Evolutionary conservation across 2,113 vertebrate genomes (phyloP), one percentile per base, ranked within the genome.

Genomic region (Leptocoma aspasia): DNA sequence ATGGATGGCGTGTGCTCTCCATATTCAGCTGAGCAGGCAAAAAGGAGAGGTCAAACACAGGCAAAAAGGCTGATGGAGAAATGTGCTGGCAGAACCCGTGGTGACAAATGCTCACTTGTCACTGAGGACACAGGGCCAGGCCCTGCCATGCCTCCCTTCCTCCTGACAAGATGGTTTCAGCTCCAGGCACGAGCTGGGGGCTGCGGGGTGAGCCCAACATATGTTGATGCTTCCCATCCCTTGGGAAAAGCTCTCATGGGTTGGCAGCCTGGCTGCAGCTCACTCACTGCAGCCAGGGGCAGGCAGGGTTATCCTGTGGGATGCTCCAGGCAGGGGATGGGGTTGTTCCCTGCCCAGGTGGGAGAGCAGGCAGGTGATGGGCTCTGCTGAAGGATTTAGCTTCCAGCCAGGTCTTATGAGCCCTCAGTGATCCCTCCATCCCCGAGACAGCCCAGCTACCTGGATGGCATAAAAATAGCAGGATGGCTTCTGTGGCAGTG

Each of bases 81-180:
- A 75, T 1, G 18, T 11, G 61, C 65, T 28, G 66, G 86, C 44
- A 76, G 21, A 49, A n/a, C 63, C 37, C 0, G 3, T 0, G 4
- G 61, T 2, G 49, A 60, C 84, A 89, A 60, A 33, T 0, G 0
- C 50, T 60, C 22, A 1, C 47, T 24, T 37, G 20, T 47, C 75
- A 65, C 64, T 0, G 1, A 70, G 63, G 18, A 3, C 69, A 19
- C 52, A 0, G 2, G 31, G n/a, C 78, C 1, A 2, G 70, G 75
- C 63, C 47, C 31, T 50, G 4, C 39, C 1, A 0, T 23, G 24
- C 68, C 13, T 1, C 45, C 45, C 66, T 57, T 26, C 75, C 42
- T 63, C 77, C 68, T 13, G 1, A 44, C 66, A 24, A 14, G 9
- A 57, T 82, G 78, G 1, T 53, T 54, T 59, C 52, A 59, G 65